These are phyloP conservation scores for Mesembrinibis cayennensis DNA, from an alignment of 2,113 vertebrate species.

Conservation along the genomic window DNA sequence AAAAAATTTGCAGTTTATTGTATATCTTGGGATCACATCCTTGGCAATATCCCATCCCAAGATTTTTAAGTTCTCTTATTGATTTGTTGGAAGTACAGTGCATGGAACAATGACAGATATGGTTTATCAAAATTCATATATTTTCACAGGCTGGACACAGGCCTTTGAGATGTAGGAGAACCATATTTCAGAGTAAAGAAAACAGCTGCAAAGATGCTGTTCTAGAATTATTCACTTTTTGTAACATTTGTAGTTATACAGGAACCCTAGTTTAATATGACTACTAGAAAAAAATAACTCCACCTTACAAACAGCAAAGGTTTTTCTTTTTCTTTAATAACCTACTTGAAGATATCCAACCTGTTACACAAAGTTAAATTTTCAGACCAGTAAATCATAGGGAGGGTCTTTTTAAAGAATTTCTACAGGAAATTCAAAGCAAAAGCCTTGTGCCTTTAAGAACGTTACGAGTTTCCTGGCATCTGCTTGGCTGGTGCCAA, in stretches of 20 bases:
- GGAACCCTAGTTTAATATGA: neutral
- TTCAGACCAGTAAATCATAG: neutral
- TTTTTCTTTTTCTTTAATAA: neutral
- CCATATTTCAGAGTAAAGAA: neutral
- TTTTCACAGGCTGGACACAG: neutral
- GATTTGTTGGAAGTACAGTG: neutral
- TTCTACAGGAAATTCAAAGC: slow-evolving; percentile 20
- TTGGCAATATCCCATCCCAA: neutral
- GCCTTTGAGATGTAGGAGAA: neutral
- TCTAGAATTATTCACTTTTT: neutral
- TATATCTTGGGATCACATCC: neutral
- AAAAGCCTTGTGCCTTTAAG: neutral
- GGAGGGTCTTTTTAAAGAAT: neutral
- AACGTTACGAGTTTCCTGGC: neutral
- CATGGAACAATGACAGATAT: neutral
- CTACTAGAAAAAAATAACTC: neutral
- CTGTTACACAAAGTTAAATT: neutral
- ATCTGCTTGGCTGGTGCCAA: neutral
- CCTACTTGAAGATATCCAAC: neutral
- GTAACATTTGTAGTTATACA: neutral
- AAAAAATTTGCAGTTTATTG: neutral
- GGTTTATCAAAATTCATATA: neutral
- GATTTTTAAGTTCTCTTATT: neutral
- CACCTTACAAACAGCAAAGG: neutral
- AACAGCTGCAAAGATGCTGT: neutral